Base-by-base conservation (phyloP, 2,888 invertebrate species). In the Melanargia galathea region DNA sequence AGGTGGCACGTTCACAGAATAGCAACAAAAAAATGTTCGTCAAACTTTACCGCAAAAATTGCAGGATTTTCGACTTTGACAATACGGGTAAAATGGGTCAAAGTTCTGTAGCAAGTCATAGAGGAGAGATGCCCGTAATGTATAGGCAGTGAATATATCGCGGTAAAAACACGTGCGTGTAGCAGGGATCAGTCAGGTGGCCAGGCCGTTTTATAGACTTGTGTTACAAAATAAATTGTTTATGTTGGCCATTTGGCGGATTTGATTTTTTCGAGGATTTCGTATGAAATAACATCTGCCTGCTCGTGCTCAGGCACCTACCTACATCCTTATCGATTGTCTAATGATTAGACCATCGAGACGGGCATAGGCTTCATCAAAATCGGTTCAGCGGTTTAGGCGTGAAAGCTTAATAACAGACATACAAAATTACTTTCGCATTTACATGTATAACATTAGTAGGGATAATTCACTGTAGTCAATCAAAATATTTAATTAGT, bases 141-240 rank as follows among this genome's bases (percentile, higher is more conserved):
- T 75, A 75, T 72, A 77, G 73, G 77, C 76, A 75, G 79, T 69
- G 81, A 82, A 83, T 83, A 85, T 82, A 86, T 83, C 86, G 78
- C 74, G 78, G 77, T 83, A 76, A 75, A 84, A 86, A 87, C 90
- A 89, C 89, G 90, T 90, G 90, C 87, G 88, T 68, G 68, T 79
- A 73, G 73, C 75, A 73, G 76, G 79, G 81, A 83, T 80, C 77
- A 79, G 76, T 88, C 89, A 90, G 88, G 88, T 90, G 88, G 83
- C 76, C 76, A 73, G 76, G 72, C 70, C 71, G 69, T 72, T 78
- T 75, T 73, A 71, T 68, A 73, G 61, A 66, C 69, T 71, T 69
- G 69, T 72, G 74, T 72, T 78, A 77, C 71, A 75, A 76, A 71
- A 67, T 70, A 76, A 77, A 76, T 73, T 78, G 79, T 79, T 80